Base-by-base conservation (phyloP, 1,140 invertebrate genomes). In the Diorhabda sublineata region DNA sequence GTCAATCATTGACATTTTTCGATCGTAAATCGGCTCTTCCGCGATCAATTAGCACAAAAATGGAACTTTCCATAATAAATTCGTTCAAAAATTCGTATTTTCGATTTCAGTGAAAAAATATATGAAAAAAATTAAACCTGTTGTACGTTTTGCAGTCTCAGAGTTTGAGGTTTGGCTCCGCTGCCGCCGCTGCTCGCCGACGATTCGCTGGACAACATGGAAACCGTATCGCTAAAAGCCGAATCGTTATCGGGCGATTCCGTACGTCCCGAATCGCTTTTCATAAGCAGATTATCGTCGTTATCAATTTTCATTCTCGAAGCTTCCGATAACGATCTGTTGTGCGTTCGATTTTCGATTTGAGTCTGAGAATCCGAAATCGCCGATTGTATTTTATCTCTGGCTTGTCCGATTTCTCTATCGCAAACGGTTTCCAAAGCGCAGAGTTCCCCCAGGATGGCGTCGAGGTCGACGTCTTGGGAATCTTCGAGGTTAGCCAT, bases 221-320 rank as follows among this genome's bases (percentile, higher is more conserved):
- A 96, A 42, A 97, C 93, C 69, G 94, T 97, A 82, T 98, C 97
- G 72, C 95, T 97, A 82, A 98, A 98, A 3, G 96, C 97, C 41
- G 96, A 98, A 83, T 98, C 97, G 83, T 97, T 97, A 82, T 98
- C 96, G 0, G 95, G 95, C 71, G 93, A 95, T 74, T 96, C 93
- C 3, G 95, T 95, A 68, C 94, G 86, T 47, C 71, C 74, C 11
- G 75, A 73, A 74, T 82, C 80, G 70, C 69, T 76, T 70, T 81
- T 81, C 45, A 76, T 59, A 59, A 77, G 73, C n/a, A 72, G 47
- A 26, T 69, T 73, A 63, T 80, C 78, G 9, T 74, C 73, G 9
- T 76, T 69, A 68, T 80, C 80, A 67, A 80, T 72, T 73, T 83
- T 84, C 61, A 81, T 58, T 73, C 81, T 76, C 41, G 78, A 78